phyloP scores from a whole-genome alignment of 2,113 vertebrate genomes.

The Gallinago paraguaiae region DNA sequence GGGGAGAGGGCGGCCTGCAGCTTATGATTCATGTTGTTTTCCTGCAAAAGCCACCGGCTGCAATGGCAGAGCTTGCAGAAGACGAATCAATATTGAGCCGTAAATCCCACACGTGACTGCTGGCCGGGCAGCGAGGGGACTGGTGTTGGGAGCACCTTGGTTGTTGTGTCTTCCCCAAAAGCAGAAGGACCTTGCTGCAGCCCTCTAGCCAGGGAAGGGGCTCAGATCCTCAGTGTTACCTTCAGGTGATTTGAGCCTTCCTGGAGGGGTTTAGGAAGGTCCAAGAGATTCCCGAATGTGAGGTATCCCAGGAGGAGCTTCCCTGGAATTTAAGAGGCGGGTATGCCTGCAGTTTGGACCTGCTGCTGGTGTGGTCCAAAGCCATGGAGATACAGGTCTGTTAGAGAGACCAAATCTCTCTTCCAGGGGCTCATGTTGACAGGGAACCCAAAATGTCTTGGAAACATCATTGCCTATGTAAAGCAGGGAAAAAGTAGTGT shows the following conservation, averaged over 20 bases:
- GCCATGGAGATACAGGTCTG: neutral
- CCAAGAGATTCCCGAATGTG: neutral
- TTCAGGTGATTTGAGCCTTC: neutral
- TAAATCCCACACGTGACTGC: neutral
- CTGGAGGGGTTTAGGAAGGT: neutral
- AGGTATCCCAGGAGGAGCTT: neutral
- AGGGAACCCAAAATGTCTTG: neutral
- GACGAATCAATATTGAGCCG: neutral
- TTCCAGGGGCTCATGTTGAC: neutral
- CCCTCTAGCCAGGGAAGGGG: neutral
- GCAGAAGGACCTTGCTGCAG: neutral
- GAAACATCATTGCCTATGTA: neutral
- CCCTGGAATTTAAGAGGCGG: neutral
- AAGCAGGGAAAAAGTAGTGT: neutral
- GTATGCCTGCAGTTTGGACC: neutral
- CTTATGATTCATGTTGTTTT: conserved; percentile 68
- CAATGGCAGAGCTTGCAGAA: conserved; percentile 45
- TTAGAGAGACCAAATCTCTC: neutral
- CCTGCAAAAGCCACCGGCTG: conserved; percentile 6
- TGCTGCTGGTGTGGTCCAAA: neutral
- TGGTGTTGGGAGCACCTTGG: accelerated
- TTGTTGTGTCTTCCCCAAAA: neutral
- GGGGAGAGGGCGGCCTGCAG: neutral
- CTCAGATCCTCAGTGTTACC: neutral
- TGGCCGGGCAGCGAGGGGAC: accelerated